Evolutionary conservation across 1,140 invertebrate genomes (phyloP).

Genomic region (Cyrtorhinus lividipennis): DNA sequence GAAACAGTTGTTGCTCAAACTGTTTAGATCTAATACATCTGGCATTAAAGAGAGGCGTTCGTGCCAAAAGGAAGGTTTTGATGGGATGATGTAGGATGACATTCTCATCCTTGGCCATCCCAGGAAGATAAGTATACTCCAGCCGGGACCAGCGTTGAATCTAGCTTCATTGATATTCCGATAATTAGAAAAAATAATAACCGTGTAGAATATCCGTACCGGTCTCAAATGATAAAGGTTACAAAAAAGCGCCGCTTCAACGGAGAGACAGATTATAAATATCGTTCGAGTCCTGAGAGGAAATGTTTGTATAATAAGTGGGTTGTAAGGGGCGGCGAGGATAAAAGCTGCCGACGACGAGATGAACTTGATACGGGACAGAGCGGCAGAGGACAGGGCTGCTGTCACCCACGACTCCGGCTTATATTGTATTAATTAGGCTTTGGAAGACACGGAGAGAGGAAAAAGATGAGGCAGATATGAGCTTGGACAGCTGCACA

Average conservation of each 20-base stretch:
- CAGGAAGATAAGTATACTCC: too few relatives aligned
- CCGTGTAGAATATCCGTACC: neutral
- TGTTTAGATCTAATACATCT: too few relatives aligned
- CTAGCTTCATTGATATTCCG: too few relatives aligned
- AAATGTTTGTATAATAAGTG: neutral
- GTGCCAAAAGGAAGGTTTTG: too few relatives aligned
- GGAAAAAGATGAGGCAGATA: neutral
- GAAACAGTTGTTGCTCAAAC: too few relatives aligned
- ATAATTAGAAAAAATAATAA: neutral
- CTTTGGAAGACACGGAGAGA: neutral
- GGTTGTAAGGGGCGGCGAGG: neutral
- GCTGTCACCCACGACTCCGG: neutral
- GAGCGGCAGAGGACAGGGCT: too few relatives aligned
- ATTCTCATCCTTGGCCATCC: too few relatives aligned
- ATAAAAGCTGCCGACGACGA: neutral
- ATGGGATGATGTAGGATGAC: too few relatives aligned
- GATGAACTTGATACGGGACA: neutral
- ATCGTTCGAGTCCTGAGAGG: neutral
- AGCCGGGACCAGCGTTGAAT: too few relatives aligned
- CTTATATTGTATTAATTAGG: neutral
- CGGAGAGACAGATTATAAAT: neutral
- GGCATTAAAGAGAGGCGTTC: too few relatives aligned
- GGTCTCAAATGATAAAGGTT: neutral
- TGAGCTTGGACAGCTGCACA: neutral
- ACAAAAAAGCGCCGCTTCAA: neutral